A percentile compares a stretch with the other conserved stretches of the same genome.
phyloP scores from a whole-genome alignment of 1,140 invertebrate genomes.

The Triops longicaudatus region DNA sequence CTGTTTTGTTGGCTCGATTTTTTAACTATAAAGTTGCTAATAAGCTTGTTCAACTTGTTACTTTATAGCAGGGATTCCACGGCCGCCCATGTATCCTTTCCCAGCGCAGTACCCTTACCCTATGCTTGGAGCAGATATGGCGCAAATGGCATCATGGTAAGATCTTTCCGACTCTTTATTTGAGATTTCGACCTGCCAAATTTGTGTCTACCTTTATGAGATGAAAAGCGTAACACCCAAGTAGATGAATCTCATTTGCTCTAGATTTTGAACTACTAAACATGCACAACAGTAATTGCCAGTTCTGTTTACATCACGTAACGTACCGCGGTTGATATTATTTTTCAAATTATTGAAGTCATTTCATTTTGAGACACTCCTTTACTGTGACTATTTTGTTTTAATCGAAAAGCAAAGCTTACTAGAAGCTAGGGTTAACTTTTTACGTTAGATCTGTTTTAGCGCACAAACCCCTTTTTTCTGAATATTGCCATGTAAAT shows the following conservation, averaged over 20 bases:
- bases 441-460: too few species aligned
- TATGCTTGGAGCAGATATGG: slow-evolving; percentile 88
- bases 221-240: background rate
- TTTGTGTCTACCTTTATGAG: background rate
- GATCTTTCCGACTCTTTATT: slow-evolving; percentile 36
- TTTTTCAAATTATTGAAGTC: too few species aligned
- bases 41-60: slow-evolving; percentile 25
- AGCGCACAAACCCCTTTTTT: too few species aligned
- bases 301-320: too few species aligned
- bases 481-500: too few species aligned
- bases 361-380: too few species aligned
- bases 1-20: background rate
- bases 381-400: too few species aligned
- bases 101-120: slow-evolving; percentile 85
- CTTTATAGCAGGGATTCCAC: slow-evolving; percentile 63
- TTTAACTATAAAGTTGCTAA: background rate
- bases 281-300: too few species aligned
- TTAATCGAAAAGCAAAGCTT: too few species aligned
- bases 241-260: slow-evolving; percentile 9
- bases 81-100: slow-evolving; percentile 85
- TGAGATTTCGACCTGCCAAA: background rate
- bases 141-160: slow-evolving; percentile 89
- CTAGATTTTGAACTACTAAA: too few species aligned
- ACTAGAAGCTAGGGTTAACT: too few species aligned
- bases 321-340: too few species aligned